These are phyloP conservation scores for Spodoptera frugiperda DNA, from an alignment of 1,140 invertebrate genomes.

Conservation along the genomic window DNA sequence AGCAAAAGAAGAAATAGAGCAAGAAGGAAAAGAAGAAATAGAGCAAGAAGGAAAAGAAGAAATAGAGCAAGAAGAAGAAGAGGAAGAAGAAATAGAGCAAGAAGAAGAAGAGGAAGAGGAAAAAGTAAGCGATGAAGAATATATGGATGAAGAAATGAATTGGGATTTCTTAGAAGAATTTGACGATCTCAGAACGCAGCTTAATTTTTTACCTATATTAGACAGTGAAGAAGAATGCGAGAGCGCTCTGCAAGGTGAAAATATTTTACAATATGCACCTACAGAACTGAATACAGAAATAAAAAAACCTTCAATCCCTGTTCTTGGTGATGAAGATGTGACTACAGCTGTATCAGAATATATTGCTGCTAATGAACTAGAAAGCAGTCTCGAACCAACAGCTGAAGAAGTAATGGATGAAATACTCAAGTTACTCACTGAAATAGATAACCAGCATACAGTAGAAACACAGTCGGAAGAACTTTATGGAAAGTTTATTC, in stretches of 20 bases:
- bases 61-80: conserved; percentile 1
- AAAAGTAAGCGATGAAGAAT: conserved; percentile 34
- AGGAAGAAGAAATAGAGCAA: too few relatives aligned
- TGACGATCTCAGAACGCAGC: conserved; percentile 51
- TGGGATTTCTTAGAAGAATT: conserved; percentile 52
- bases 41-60: conserved; percentile 7
- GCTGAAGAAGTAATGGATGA: conserved; percentile 74
- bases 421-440: conserved; percentile 73
- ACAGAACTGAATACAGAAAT: conserved; percentile 57
- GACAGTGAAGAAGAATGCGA: conserved; percentile 67
- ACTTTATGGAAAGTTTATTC: conserved; percentile 85
- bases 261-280: conserved; percentile 66
- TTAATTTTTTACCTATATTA: conserved; percentile 68
- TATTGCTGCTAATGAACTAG: conserved; percentile 73
- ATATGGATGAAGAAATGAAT: conserved; percentile 15
- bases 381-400: conserved; percentile 73
- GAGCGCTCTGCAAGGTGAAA: conserved; percentile 54
- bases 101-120: background rate
- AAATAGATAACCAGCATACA: conserved; percentile 69
- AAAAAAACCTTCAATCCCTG: conserved; percentile 67
- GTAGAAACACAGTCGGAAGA: conserved; percentile 58
- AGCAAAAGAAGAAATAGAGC: background rate
- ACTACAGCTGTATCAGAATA: conserved; percentile 69
- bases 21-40: conserved; percentile 15
- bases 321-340: conserved; percentile 75